Conservation (phyloP, 2,113 vertebrate species). For the Oncorhynchus tshawytscha region DNA sequence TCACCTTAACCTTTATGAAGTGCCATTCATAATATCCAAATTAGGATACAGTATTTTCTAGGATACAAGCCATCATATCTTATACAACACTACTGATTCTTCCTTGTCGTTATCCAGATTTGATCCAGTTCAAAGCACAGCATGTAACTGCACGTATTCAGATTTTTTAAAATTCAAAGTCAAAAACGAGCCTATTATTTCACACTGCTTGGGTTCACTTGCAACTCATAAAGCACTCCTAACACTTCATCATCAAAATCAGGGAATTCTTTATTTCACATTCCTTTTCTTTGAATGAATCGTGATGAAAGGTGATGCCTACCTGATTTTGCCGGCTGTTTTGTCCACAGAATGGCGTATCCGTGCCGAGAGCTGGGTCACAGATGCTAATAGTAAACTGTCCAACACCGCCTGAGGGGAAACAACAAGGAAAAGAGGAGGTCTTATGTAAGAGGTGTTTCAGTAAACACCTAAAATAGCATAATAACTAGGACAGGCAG, state of each 20-base stretch:
- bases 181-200: no score
- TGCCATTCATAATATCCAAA: constrained; percentile 36
- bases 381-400: constrained; percentile 88
- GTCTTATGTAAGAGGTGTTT: background rate
- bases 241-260: background rate
- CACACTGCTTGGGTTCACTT: background rate
- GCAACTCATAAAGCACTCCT: background rate
- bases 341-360: constrained; percentile 94
- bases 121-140: background rate
- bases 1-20: constrained; percentile 36
- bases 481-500: background rate
- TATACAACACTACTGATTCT: background rate
- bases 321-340: constrained; percentile 94
- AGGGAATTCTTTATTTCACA: background rate
- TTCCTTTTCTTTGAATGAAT: background rate
- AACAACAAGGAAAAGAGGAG: background rate
- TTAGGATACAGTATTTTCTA: constrained; percentile 18
- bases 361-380: constrained; percentile 90
- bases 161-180: no score
- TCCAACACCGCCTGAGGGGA: constrained; percentile 83
- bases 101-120: no score
- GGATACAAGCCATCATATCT: constrained; percentile 1
- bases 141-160: background rate
- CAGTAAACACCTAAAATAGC: background rate
- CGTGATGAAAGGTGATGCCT: background rate